Percentiles rank a stretch among this genome's conserved stretches.
These are phyloP conservation scores for Perca schrenkii DNA, from an alignment of 2,113 vertebrate species.

Conservation along the genomic window DNA sequence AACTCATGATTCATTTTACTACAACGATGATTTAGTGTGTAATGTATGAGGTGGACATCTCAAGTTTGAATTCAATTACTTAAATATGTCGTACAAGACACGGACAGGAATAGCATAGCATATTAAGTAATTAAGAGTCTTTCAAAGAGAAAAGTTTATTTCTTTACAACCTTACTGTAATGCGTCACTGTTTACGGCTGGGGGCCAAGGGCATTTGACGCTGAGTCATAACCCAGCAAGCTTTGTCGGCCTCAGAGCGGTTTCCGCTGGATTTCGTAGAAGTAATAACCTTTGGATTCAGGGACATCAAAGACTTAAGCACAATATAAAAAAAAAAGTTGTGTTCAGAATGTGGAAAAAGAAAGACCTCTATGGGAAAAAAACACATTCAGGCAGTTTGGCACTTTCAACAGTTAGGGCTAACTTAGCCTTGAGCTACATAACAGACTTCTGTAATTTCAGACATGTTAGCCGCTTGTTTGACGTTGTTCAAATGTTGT, in stretches of 20 bases:
- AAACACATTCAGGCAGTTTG: conserved; percentile 12
- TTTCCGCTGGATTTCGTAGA: conserved; percentile 12
- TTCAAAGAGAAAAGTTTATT: not conserved
- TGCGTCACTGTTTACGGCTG: not conserved
- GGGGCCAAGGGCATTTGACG: conserved; percentile 5
- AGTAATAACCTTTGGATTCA: conserved; percentile 38
- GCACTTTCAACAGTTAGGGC: conserved; percentile 18
- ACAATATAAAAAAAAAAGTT: not conserved
- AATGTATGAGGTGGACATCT: not conserved
- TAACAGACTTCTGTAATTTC: not conserved
- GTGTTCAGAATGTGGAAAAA: conserved; percentile 5
- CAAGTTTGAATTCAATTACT: not conserved
- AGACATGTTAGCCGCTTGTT: conserved; percentile 11
- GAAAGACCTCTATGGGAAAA: conserved; percentile 11
- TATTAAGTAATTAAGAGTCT: not conserved
- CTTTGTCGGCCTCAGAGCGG: not conserved
- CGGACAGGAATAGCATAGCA: not conserved
- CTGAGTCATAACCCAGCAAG: conserved; percentile 22
- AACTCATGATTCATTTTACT: not conserved
- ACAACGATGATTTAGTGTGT: not conserved
- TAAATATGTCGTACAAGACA: not conserved
- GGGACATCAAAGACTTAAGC: conserved; percentile 27
- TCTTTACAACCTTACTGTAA: conserved; percentile 5
- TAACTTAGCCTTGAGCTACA: conserved; percentile 30
- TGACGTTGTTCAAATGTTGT: not conserved